Base-by-base conservation (phyloP, 2,797 vertebrate species). In the Phrynocephalus guinanensis region DNA sequence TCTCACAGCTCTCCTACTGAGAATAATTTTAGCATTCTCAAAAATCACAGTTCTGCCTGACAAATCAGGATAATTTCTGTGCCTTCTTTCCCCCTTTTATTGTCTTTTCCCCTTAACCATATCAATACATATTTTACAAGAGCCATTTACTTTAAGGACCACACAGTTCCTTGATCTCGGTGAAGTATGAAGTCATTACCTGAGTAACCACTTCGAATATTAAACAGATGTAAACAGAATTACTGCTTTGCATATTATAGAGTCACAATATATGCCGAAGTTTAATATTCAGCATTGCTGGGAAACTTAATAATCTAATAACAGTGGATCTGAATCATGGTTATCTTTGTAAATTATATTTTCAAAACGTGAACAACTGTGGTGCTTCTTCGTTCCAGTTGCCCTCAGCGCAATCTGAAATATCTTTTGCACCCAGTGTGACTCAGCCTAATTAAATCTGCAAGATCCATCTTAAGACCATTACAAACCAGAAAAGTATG, bases 21-120 rank as follows among this genome's bases (percentile, higher is more conserved):
- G 44, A 86, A 89, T 89, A 88, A 28, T 90, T 90, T 88, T 85
- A 79, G 68, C 89, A 70, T 86, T 78, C 78, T 85, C 52, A 48
- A 22, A 56, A 48, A 83, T 81, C 82, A 72, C 67, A 87, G 83
- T 72, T 84, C 60, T 66, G 52, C 79, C 85, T 85, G 92, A 60
- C 22, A 86, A 88, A 16, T 85, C 85, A 82, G 72, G 90, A 76
- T 76, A 80, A 20, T 68, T 10, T 1, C 26, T 75, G 68, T 76
- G 71, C 26, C 70, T n/a, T 44, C 30, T 22, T 26, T 2, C 15
- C 20, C n/a, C 28, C 38, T 87, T 85, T 85, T 68, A 38, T 83
- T 87, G 70, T 70, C 26, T n/a, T 79, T 66, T 33, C 60, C 72
- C 66, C 26, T 66, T 66, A 66, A 50, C 81, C 48, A 18, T n/a